A percentile compares a stretch with the other conserved stretches of the same genome.
Evolutionary conservation across 2,113 vertebrate genomes (phyloP).

Genomic region (Otis tarda): DNA sequence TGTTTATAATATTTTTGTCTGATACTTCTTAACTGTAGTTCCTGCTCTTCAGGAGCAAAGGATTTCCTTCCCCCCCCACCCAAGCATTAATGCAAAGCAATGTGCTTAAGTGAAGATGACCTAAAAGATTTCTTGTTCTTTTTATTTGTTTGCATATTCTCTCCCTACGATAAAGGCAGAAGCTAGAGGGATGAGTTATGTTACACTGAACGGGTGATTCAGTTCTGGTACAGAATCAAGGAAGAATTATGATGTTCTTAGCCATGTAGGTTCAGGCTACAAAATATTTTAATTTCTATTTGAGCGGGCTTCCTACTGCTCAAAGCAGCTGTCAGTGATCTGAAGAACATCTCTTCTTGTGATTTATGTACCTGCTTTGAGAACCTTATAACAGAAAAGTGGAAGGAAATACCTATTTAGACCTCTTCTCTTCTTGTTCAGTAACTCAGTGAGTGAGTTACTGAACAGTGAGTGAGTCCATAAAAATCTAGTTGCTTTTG

Average conservation of each 20-base stretch:
- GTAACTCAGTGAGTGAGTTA: neutral
- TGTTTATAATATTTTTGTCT: neutral
- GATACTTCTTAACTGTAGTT: rapidly evolving
- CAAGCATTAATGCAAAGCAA: neutral
- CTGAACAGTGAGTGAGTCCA: neutral
- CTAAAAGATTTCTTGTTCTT: neutral
- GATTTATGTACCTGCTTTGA: neutral
- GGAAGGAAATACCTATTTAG: neutral
- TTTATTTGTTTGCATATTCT: neutral
- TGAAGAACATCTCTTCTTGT: neutral
- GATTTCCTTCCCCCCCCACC: neutral
- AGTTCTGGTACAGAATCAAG: neutral
- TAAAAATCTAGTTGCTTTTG: neutral
- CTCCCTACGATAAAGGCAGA: neutral
- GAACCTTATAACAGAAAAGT: neutral
- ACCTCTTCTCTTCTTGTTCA: neutral
- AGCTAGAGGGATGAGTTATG: neutral
- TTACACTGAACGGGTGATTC: neutral
- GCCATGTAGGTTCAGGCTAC: neutral
- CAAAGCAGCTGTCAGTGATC: neutral
- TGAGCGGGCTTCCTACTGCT: neutral
- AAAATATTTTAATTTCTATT: neutral
- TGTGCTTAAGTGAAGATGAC: neutral
- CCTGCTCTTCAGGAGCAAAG: neutral
- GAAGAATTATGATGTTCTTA: rapidly evolving